Evolutionary conservation across 2,888 invertebrate species (phyloP).

Genomic region (Nezara viridula): DNA sequence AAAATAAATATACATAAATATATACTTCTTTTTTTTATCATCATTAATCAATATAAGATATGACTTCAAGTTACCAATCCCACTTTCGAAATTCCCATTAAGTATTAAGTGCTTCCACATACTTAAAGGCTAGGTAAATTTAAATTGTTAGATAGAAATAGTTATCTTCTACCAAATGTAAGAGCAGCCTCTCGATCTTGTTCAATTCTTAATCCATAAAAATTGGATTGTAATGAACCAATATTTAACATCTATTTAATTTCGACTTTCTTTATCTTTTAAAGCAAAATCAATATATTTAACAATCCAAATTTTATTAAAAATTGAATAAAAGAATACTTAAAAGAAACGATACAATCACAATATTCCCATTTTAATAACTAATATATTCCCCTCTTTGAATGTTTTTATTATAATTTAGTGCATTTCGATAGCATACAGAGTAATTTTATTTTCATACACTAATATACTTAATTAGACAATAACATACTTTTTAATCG

Average conservation of each 20-base stretch:
- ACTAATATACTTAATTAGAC: constrained; percentile 46
- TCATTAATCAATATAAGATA: not conserved
- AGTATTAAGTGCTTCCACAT: not conserved
- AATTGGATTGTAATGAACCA: constrained; percentile 16
- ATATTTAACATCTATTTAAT: not conserved
- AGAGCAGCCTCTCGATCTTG: constrained; percentile 30
- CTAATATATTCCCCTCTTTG: constrained; percentile 55
- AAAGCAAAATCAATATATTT: not conserved
- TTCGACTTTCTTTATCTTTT: not conserved
- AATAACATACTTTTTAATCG: constrained; percentile 31
- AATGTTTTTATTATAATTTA: constrained; percentile 51
- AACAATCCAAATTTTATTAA: constrained; percentile 52
- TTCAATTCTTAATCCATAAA: constrained; percentile 47
- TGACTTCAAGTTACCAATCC: not conserved
- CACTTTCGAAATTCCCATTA: not conserved
- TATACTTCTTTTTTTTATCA: constrained; percentile 23
- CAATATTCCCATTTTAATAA: constrained; percentile 45
- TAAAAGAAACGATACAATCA: constrained; percentile 50
- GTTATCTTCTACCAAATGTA: not conserved
- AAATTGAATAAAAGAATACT: constrained; percentile 41
- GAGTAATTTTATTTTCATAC: constrained; percentile 53
- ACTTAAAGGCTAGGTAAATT: not conserved
- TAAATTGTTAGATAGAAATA: not conserved
- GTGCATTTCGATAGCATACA: constrained; percentile 59
- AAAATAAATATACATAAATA: not conserved